Percentiles rank a stretch among this genome's conserved stretches.
These are phyloP conservation scores for Metopolophium dirhodum DNA, from an alignment of 1,140 invertebrate genomes.

Conservation along the genomic window DNA sequence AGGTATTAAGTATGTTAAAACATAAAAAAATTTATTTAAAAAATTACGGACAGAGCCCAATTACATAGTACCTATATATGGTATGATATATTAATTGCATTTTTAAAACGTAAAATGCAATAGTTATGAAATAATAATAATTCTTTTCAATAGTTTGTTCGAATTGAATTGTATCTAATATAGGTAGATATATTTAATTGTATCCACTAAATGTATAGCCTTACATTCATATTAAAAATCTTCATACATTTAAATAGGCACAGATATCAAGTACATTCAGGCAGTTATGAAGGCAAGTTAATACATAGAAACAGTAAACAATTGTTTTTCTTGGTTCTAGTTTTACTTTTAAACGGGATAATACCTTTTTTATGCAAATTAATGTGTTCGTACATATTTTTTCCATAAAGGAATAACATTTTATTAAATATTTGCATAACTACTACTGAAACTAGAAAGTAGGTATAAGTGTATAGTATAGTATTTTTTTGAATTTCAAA, in stretches of 20 bases:
- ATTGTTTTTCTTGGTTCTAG: not conserved
- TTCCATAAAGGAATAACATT: not conserved
- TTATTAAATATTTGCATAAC: not conserved
- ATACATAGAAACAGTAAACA: not conserved
- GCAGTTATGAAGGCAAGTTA: not conserved
- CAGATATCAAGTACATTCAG: not conserved
- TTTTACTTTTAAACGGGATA: not conserved
- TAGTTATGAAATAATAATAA: too few relatives aligned
- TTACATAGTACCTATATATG: too few relatives aligned
- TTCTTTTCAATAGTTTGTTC: not conserved
- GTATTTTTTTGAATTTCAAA: not conserved
- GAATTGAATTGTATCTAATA: not conserved
- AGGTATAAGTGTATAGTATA: not conserved
- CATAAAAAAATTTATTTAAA: too few relatives aligned
- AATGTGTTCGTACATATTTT: not conserved
- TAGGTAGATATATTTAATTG: not conserved
- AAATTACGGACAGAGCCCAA: too few relatives aligned
- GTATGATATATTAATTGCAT: too few relatives aligned
- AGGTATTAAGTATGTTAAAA: too few relatives aligned
- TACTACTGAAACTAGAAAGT: not conserved
- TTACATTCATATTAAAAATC: not conserved
- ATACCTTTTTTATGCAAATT: not conserved
- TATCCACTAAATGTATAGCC: not conserved
- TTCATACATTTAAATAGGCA: not conserved
- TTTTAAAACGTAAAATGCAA: too few relatives aligned